phyloP scores from a whole-genome alignment of 2,113 vertebrate species.

The Chionodraco myersi region DNA sequence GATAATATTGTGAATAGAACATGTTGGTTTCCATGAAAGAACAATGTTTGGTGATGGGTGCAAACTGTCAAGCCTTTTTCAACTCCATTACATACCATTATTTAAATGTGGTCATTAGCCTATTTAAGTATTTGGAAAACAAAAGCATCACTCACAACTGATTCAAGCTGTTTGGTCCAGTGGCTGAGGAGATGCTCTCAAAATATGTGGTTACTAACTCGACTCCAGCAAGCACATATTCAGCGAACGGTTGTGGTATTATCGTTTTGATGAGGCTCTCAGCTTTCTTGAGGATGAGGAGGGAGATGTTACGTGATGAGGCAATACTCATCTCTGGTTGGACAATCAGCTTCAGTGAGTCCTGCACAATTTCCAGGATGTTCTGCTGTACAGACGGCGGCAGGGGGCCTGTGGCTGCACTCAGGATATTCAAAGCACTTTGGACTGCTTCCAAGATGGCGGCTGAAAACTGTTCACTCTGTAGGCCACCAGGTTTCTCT shows the following conservation, averaged over 20 bases:
- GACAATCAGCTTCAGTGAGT: conserved; percentile 66
- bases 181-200: conserved; percentile 41
- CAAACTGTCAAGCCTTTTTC: neutral
- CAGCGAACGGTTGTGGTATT: conserved; percentile 29
- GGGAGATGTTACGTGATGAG: conserved; percentile 58
- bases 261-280: conserved; percentile 56
- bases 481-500: conserved; percentile 62
- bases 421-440: conserved; percentile 46
- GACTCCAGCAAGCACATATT: conserved; percentile 60
- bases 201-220: conserved; percentile 69
- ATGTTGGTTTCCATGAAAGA: neutral
- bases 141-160: conserved; percentile 42
- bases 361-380: conserved; percentile 57
- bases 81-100: neutral
- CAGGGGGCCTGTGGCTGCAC: conserved; percentile 1
- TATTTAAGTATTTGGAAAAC: too few relatives aligned
- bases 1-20: neutral
- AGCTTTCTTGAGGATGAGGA: conserved; percentile 48
- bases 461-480: conserved; percentile 65
- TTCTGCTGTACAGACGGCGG: conserved; percentile 42
- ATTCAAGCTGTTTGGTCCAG: conserved; percentile 72
- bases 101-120: neutral
- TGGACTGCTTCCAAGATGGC: conserved; percentile 60
- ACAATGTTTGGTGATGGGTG: neutral
- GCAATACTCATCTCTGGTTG: conserved; percentile 57